Conservation (phyloP, 2,797 vertebrate genomes). For the Galago senegalensis region DNA sequence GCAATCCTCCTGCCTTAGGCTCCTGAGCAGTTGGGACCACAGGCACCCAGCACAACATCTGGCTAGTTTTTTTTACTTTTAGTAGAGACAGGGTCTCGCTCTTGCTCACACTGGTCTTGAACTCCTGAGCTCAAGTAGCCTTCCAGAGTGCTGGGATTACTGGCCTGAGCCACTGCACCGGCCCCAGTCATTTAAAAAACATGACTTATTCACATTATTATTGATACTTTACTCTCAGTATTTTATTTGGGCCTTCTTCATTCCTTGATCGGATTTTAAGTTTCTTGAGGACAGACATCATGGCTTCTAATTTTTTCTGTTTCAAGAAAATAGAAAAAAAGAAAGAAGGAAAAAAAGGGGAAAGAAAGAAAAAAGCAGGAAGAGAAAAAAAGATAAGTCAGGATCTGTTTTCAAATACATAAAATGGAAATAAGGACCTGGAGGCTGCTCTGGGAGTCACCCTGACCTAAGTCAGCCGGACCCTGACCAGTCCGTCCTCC, state of each 20-base stretch:
- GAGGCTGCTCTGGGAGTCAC: neutral
- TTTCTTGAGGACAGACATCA: neutral
- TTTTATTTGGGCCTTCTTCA: constrained; percentile 4
- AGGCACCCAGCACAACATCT: too few species aligned
- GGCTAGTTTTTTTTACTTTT: too few species aligned
- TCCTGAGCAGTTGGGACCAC: too few species aligned
- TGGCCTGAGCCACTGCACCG: too few species aligned
- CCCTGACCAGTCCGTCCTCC: neutral
- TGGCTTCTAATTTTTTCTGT: constrained; percentile 26
- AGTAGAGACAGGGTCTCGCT: too few species aligned
- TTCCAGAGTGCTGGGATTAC: too few species aligned
- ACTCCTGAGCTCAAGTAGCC: too few species aligned
- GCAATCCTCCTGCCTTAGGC: too few species aligned
- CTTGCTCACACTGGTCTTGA: too few species aligned
- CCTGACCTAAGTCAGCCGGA: neutral
- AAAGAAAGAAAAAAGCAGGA: neutral
- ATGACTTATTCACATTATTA: neutral
- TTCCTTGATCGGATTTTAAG: neutral
- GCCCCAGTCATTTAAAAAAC: constrained; percentile 1
- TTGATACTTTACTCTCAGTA: neutral
- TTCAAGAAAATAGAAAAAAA: neutral
- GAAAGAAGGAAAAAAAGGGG: neutral
- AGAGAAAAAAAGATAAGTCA: neutral
- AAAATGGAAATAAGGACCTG: neutral
- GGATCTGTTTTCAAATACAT: neutral